Base-by-base conservation (phyloP, 2,113 vertebrate genomes). In the Pelvicachromis taeniatus region DNA sequence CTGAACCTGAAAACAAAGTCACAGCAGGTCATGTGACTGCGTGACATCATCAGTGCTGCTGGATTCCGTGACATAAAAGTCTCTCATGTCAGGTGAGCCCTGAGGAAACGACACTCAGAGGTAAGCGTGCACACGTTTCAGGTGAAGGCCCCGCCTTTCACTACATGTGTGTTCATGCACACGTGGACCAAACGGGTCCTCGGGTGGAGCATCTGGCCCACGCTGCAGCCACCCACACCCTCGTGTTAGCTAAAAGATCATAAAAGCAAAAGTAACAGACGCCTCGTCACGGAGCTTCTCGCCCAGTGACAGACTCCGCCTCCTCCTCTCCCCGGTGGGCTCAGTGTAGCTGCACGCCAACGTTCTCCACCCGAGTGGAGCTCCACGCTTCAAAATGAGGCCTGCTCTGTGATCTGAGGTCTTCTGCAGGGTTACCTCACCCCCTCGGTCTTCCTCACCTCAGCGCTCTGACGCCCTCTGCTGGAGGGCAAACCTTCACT, bases 1-100 rank as follows among this genome's bases (percentile, higher is more conserved):
- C 38, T 42, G 63, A 68, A 42, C 23, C 63, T 6, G 63, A 23
- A 7, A 7, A 19, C 9, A 45, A 45, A 26, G 0, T 70, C 40
- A 65, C 33, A 21, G 6, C 61, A 17, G 65, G 65, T 23, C 65
- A 61, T 0, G 0, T 45, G 35, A 68, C 63, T 42, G 35, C 42
- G 38, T 26, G 13, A 42, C 0, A 8, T 3, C 12, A 2, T 21
- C 35, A 23, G 45, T 5, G 4, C 38, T 23, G 35, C 35, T 0
- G 59, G 9, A 21, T 35, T 33, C 56, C 0, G 33, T 35, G n/a
- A n/a, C n/a, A n/a, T n/a, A n/a, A n/a, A n/a, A n/a, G 63, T 21
- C 10, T 40, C 33, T n/a, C n/a, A n/a, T n/a, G n/a, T n/a, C n/a
- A n/a, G n/a, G n/a, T n/a, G n/a, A n/a, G n/a, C n/a, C n/a, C n/a